These are phyloP conservation scores for Morone chrysops DNA, from an alignment of 2,113 vertebrate species.

Conservation along the genomic window DNA sequence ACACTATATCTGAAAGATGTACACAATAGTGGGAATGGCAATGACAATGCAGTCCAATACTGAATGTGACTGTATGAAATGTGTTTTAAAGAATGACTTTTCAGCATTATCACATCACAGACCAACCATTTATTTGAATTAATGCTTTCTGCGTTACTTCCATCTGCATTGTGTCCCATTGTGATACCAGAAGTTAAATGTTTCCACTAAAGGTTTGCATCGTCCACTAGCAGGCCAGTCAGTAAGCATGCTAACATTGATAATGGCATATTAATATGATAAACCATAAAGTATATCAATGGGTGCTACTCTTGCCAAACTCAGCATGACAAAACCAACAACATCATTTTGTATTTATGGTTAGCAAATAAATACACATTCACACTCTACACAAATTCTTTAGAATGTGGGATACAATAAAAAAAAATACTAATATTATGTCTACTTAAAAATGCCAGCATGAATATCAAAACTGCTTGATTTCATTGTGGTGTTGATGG, in stretches of 20 bases:
- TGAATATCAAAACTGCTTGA: not conserved
- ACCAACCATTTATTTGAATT: not conserved
- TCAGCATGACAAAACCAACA: not conserved
- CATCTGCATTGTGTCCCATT: not conserved
- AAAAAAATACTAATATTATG: not conserved
- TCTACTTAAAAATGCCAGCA: not conserved
- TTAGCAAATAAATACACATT: not conserved
- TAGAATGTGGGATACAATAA: not conserved
- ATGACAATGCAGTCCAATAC: not conserved
- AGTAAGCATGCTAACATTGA: not conserved
- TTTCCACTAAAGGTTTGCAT: not conserved
- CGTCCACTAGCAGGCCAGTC: not conserved
- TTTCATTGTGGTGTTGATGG: not conserved
- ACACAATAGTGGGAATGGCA: not conserved
- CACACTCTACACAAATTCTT: not conserved
- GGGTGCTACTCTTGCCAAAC: not conserved
- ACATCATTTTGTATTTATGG: not conserved
- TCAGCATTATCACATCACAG: not conserved
- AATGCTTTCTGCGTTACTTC: not conserved
- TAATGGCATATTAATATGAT: not conserved
- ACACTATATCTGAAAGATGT: not conserved
- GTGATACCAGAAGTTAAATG: not conserved
- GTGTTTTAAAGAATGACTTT: conserved; percentile 1
- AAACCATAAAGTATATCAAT: not conserved
- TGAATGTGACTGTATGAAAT: conserved; percentile 20